Evolutionary conservation across 2,888 invertebrate genomes (phyloP), one percentile per base, ranked within the genome.

Genomic region (Plutella xylostella): DNA sequence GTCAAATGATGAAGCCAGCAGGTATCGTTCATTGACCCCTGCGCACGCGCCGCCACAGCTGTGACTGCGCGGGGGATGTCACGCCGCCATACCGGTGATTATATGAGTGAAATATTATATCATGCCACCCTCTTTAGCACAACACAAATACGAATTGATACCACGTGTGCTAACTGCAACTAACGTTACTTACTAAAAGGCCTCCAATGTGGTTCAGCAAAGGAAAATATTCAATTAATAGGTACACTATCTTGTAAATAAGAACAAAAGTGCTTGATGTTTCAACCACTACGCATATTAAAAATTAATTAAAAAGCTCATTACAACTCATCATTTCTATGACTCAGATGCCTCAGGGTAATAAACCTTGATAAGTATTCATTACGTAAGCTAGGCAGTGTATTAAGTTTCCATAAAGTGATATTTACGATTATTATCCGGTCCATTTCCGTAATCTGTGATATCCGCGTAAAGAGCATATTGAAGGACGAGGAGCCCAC

Each of bases 381-480:
- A n/a, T 3, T 25, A 4, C 14, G n/a, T 12, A 19, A 21, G 14
- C 12, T 38, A n/a, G 21, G 15, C 21, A 39, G 2, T 15, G 25
- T 1, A 15, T 9, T 6, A 28, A 18, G 30, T 7, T 18, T n/a
- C 6, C 19, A 41, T 41, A 41, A 41, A 41, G 14, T 31, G 15
- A 41, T 41, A 41, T 41, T 41, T 41, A 41, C 31, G 41, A 31
- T 41, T 41, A 41, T 41, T 41, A 41, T 41, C 41, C 31, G 31
- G 15, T 42, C 42, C 42, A 34, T 34, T 42, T 34, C 42, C n/a
- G 42, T 42, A 48, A 48, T 52, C 48, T 65, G 68, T 61, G 61
- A 71, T 70, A 70, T 72, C 67, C 65, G 60, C 60, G 65, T 65
- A 63, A n/a, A 34, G 64, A 63, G 63, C 66, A 64, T 60, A 58